Conservation (phyloP, 2,888 invertebrate genomes). For the Lobophora halterata region DNA sequence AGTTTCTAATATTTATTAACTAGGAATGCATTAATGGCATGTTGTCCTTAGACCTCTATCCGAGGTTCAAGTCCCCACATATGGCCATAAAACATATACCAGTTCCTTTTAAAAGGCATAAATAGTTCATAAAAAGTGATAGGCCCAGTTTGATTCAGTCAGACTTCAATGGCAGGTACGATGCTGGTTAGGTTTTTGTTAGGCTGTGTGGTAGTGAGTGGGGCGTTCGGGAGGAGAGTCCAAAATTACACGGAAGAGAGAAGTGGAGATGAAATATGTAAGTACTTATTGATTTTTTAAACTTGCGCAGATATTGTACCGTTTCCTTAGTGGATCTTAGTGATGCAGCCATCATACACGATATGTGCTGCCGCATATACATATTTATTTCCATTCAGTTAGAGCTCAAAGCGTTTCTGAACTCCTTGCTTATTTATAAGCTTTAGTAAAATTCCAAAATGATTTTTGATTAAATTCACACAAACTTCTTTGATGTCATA, state of each 20-base stretch:
- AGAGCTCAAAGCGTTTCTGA: too few species aligned
- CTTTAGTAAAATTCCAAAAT: too few species aligned
- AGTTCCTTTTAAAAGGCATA: slow-evolving; percentile 63
- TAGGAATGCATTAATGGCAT: slow-evolving; percentile 12
- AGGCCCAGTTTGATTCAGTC: slow-evolving; percentile 42
- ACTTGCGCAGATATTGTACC: too few species aligned
- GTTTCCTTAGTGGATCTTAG: too few species aligned
- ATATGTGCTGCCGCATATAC: too few species aligned
- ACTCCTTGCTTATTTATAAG: too few species aligned
- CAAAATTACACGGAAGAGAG: slow-evolving; percentile 39
- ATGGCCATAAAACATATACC: slow-evolving; percentile 56
- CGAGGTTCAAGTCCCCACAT: slow-evolving; percentile 48
- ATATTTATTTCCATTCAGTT: too few species aligned
- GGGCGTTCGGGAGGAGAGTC: slow-evolving; percentile 42
- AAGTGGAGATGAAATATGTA: slow-evolving; percentile 34
- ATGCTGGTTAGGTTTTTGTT: slow-evolving; percentile 44
- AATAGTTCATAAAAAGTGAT: slow-evolving; percentile 43
- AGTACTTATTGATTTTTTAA: too few species aligned
- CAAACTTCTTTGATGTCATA: too few species aligned
- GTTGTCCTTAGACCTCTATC: slow-evolving; percentile 30
- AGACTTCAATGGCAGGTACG: slow-evolving; percentile 32
- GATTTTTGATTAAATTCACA: too few species aligned
- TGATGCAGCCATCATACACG: too few species aligned
- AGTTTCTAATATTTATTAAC: slow-evolving; percentile 5
- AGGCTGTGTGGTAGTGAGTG: slow-evolving; percentile 38